phyloP scores from a whole-genome alignment of 2,113 vertebrate genomes.

The Circaetus cinerascens region DNA sequence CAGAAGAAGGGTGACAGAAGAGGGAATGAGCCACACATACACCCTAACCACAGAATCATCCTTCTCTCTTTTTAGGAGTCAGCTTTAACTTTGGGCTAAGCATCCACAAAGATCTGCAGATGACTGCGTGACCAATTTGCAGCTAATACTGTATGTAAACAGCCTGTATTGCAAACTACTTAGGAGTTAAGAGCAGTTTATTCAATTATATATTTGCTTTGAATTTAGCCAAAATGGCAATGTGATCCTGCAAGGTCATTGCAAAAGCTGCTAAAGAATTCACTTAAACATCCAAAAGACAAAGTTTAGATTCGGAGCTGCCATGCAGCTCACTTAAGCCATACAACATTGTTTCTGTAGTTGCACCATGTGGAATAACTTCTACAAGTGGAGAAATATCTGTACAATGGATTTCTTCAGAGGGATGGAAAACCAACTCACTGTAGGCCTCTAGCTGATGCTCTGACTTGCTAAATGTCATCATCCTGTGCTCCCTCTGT shows the following conservation, averaged over 20 bases:
- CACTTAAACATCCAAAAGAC: not conserved
- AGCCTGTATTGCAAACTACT: not conserved
- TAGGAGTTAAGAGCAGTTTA: not conserved
- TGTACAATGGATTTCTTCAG: not conserved
- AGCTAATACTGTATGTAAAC: not conserved
- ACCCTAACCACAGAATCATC: not conserved
- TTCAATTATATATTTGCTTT: not conserved
- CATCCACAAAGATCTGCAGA: not conserved
- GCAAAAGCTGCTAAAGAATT: not conserved
- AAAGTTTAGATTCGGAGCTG: not conserved
- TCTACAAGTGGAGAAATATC: not conserved
- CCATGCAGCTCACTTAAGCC: not conserved
- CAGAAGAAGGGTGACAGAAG: not conserved
- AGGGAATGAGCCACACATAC: not conserved
- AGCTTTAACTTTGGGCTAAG: not conserved
- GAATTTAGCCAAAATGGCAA: not conserved
- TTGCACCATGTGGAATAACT: not conserved
- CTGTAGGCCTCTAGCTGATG: not conserved
- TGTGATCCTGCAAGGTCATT: not conserved
- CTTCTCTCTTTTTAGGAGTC: not conserved
- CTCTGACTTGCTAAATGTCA: not conserved
- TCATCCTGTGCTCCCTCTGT: not conserved
- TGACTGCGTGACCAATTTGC: not conserved
- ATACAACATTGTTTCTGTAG: not conserved
- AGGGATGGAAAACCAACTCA: not conserved